Base-by-base conservation (phyloP, 2,797 vertebrate species). In the Scleropages formosus region DNA sequence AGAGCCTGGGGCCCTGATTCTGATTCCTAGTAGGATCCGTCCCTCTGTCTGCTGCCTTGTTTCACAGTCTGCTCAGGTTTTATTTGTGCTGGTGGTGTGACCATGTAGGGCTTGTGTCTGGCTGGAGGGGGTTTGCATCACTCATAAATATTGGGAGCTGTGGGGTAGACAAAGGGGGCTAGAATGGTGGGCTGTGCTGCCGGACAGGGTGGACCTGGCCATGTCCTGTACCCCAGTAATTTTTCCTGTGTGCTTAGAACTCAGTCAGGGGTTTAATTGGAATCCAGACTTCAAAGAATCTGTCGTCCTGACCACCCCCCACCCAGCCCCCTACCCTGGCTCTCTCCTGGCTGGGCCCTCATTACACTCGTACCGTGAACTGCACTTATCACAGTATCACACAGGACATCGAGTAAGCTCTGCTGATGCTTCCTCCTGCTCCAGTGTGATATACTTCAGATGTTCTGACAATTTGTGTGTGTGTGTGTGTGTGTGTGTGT, bases 181-280 rank as follows among this genome's bases (percentile, higher is more conserved):
- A 90, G 94, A 95, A 91, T 89, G 93, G 88, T 92, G 90, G 92
- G 91, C 91, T 93, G 84, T 91, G 88, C 89, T 91, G 89, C 89
- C 92, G 93, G 93, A 94, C 92, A 92, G 90, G 89, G 92, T 82
- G 91, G 94, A 94, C 94, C 94, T 93, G 94, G 92, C 90, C 94
- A 92, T 95, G 94, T 92, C 93, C 94, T 93, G 93, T 94, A 94
- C 93, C 94, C 92, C 91, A 94, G 94, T 97, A 95, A 95, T 96
- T 96, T 94, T 92, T 96, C 92, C 96, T 96, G 86, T 90, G 90
- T 86, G 89, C 95, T 98, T 93, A 98, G 96, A 99, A 98, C 96
- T 97, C 97, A 97, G 97, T 96, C 94, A 95, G 96, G 94, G 96
- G 96, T 98, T 98, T 98, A 98, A 99, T 98, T 98, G 96, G 94